Evolutionary conservation across 2,113 vertebrate genomes (phyloP).

Genomic region (Corapipo altera): DNA sequence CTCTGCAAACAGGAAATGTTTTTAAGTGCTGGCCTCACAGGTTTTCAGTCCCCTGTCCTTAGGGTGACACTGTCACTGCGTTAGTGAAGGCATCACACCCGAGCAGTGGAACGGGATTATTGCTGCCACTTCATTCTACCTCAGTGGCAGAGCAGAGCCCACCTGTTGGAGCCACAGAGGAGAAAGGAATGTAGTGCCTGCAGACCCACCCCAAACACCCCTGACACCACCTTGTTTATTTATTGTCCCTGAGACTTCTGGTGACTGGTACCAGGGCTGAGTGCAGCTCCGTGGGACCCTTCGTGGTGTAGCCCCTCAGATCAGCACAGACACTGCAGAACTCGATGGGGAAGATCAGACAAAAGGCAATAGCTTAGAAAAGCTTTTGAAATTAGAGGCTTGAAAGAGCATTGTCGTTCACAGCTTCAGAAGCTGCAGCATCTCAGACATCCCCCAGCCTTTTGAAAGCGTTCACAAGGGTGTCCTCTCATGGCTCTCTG

Average conservation of each 20-base stretch:
- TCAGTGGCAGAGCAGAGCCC: background rate
- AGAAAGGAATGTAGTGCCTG: background rate
- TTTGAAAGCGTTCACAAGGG: background rate
- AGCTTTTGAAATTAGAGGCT: background rate
- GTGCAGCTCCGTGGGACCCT: background rate
- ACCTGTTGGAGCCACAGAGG: background rate
- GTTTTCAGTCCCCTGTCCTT: background rate
- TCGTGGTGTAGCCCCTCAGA: background rate
- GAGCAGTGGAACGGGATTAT: background rate
- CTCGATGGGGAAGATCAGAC: background rate
- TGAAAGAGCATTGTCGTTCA: background rate
- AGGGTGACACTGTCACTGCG: background rate
- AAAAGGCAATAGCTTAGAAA: background rate
- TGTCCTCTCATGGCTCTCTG: background rate
- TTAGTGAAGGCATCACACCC: background rate
- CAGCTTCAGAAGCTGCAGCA: background rate
- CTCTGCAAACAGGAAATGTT: background rate
- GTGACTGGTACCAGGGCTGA: background rate
- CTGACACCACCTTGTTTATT: background rate
- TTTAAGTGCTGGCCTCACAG: background rate
- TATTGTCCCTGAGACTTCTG: background rate
- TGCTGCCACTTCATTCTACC: background rate
- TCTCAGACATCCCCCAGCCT: background rate
- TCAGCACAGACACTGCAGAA: background rate
- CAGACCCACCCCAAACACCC: background rate